Percentiles rank a stretch among this genome's conserved stretches.
phyloP scores from a whole-genome alignment of 1,140 invertebrate genomes.

The Homarus americanus region DNA sequence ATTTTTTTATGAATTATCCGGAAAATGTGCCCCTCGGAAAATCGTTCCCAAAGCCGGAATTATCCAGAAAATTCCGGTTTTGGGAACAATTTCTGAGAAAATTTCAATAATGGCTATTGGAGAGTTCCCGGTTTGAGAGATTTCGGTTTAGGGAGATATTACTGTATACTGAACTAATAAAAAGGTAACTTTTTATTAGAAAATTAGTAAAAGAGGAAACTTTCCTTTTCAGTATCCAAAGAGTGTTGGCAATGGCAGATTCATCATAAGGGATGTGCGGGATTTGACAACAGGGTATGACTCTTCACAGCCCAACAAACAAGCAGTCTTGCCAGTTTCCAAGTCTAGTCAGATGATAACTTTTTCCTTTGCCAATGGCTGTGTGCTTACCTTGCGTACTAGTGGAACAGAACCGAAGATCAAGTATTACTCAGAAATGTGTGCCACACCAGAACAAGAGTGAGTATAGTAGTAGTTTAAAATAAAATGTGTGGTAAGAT shows the following conservation, averaged over 20 bases:
- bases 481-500: too few species aligned
- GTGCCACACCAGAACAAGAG: slow-evolving; percentile 83
- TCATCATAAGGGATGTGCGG: slow-evolving; percentile 86
- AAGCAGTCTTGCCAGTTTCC: slow-evolving; percentile 88
- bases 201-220: too few species aligned
- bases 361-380: slow-evolving; percentile 89
- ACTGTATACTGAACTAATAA: too few species aligned
- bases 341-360: slow-evolving; percentile 96
- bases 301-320: slow-evolving; percentile 84
- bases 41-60: too few species aligned
- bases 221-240: slow-evolving; percentile 86
- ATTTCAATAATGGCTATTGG: too few species aligned
- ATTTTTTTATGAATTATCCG: too few species aligned
- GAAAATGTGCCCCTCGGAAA: too few species aligned
- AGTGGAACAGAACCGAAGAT: slow-evolving; percentile 99
- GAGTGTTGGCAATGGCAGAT: slow-evolving; percentile 84
- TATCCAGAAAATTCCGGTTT: too few species aligned
- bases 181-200: too few species aligned
- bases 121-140: too few species aligned
- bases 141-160: too few species aligned
- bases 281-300: slow-evolving; percentile 96
- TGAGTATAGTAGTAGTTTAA: slow-evolving; percentile 78
- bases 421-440: slow-evolving; percentile 97
- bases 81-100: too few species aligned
- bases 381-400: slow-evolving; percentile 92